A percentile compares a stretch with the other conserved stretches of the same genome.
These are phyloP conservation scores for Leptobrachium leishanense DNA, from an alignment of 2,113 vertebrate genomes.

Conservation along the genomic window DNA sequence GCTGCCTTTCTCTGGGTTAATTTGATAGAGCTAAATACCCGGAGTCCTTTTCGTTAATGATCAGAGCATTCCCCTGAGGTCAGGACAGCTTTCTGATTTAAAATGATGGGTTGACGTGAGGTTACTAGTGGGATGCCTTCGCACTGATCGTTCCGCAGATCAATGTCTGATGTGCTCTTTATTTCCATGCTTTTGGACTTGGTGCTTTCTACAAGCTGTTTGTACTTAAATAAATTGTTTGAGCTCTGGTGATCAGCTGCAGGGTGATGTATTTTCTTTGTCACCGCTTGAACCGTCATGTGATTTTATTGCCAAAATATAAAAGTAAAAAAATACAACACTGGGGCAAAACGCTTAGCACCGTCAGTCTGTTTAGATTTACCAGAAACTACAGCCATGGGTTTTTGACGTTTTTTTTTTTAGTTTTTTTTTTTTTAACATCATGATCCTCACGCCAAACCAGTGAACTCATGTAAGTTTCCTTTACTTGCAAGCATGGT, in stretches of 20 bases:
- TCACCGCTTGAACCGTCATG: not conserved
- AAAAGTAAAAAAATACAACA: too few relatives aligned
- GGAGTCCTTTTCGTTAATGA: constrained; percentile 57
- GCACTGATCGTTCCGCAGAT: constrained; percentile 50
- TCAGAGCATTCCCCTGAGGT: constrained; percentile 54
- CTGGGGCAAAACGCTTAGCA: too few relatives aligned
- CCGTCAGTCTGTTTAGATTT: too few relatives aligned
- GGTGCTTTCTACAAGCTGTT: not conserved
- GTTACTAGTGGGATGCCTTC: constrained; percentile 55
- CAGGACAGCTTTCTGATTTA: constrained; percentile 51
- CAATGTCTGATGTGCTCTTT: constrained; percentile 36
- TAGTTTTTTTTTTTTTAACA: too few relatives aligned
- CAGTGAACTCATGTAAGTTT: too few relatives aligned
- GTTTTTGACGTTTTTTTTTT: too few relatives aligned
- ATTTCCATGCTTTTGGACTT: constrained; percentile 20
- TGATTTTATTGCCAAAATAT: not conserved
- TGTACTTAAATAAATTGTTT: constrained; percentile 14
- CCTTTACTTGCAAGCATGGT: too few relatives aligned
- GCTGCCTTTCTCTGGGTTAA: constrained; percentile 56
- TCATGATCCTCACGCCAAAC: too few relatives aligned
- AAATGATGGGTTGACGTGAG: constrained; percentile 53
- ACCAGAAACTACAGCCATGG: too few relatives aligned
- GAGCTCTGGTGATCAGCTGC: constrained; percentile 21
- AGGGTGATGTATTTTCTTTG: not conserved
- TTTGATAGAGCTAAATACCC: constrained; percentile 55